Base-by-base conservation (phyloP, 2,797 vertebrate species). In the Urocyon cinereoargenteus region DNA sequence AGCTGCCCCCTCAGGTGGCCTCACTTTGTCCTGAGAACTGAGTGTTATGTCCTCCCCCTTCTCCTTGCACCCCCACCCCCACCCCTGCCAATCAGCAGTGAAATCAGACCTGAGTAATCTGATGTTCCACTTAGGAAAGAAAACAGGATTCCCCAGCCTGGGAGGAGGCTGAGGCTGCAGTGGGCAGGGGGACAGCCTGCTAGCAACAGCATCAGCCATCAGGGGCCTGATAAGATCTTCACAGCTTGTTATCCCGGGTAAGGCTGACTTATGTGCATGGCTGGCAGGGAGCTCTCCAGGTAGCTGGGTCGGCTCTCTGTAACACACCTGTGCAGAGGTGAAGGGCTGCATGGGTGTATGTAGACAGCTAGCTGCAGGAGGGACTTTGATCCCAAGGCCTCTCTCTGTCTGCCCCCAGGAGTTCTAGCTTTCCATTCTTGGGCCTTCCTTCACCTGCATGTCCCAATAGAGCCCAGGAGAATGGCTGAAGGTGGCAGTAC, bases 41-140 rank as follows among this genome's bases (percentile, higher is more conserved):
- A 99, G 98, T 98, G 99, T 99, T 99, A 99, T 99, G 99, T 99
- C 99, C 99, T 99, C 98, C 98, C 28, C 88, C 40, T 45, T 45
- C 40, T 22, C 78, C 3, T 98, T 98, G 24, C 84, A 40, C 28
- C 77, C 12, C 57, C 15, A 36, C 57, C 40, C 53, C 34, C 14
- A 45, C 10, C 21, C 99, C 98, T 99, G 40, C 99, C 99, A 99
- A 99, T 99, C 99, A 99, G 98, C 98, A 98, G 98, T 99, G 99
- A 99, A 99, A 99, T 99, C 99, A 99, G 99, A 99, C 99, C 99
- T 97, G 98, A 98, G 98, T 99, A 99, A 99, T 99, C 99, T 99
- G 99, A 99, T 99, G 99, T 99, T 98, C 99, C 98, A 99, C 99
- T 99, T 99, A 99, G 98, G 98, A 99, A 98, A 99, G 99, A 98